Evolutionary conservation across 2,888 invertebrate species (phyloP).

Genomic region (Romanomermis culicivorax): DNA sequence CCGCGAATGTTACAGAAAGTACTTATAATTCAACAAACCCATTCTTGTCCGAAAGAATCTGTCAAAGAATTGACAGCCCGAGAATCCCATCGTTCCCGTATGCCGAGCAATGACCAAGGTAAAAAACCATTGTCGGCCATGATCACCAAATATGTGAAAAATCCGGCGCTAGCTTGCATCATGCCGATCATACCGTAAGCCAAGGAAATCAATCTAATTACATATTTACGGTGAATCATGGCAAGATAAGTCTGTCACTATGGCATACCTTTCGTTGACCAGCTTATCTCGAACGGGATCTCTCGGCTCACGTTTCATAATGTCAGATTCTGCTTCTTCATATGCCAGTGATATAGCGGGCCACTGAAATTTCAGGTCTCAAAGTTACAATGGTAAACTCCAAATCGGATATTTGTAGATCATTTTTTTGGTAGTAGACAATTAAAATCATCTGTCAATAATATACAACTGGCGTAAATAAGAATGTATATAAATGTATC

Average conservation of each 20-base stretch:
- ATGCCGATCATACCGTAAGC: conserved; percentile 99
- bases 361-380: no score
- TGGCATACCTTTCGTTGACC: conserved; percentile 45
- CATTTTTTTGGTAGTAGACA: no score
- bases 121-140: conserved; percentile 99
- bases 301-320: conserved; percentile 43
- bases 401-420: no score
- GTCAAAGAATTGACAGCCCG: conserved; percentile 91
- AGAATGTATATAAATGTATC: no score
- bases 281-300: conserved; percentile 41
- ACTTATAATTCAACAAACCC: conserved; percentile 53
- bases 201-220: conserved; percentile 71
- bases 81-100: conserved; percentile 93
- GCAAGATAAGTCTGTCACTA: not conserved
- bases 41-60: conserved; percentile 97
- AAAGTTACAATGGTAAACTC: no score
- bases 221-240: no score
- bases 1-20: no score
- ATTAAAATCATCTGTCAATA: no score
- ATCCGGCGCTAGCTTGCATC: conserved; percentile 99
- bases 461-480: no score
- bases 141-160: conserved; percentile 98
- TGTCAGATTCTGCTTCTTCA: conserved; percentile 46
- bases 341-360: conserved; percentile 50
- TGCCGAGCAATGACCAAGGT: conserved; percentile 65